Evolutionary conservation across 2,113 vertebrate species (phyloP), one percentile per base, ranked within the genome.

Genomic region (Phaethornis superciliosus): DNA sequence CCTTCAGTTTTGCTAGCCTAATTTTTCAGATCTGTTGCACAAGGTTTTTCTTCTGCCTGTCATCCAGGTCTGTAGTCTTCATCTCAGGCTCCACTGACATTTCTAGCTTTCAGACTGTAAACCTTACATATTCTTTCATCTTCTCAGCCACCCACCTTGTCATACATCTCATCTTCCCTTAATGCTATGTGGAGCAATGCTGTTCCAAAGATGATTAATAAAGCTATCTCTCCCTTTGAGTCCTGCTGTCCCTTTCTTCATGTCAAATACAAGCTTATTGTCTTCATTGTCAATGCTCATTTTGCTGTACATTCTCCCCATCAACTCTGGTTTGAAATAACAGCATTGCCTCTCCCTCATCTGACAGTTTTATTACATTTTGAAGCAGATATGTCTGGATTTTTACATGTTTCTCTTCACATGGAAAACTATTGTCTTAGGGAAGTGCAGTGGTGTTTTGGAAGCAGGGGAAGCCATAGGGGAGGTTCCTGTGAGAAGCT

Each of bases 331-430:
- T 47, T 92, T 74, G 37, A 86, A 90, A 77, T 18, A 84, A 33
- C 33, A 86, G 5, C 22, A 51, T 24, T 88, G 55, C 32, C 3
- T 1, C 9, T 14, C 14, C 40, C 42, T 6, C 6, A 4, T 75
- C 15, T 85, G 58, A 70, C 79, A 91, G 24, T 58, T 82, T 94
- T 35, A 70, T 72, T 91, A 55, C 26, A 52, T 90, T 95, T 88
- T 88, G 46, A 42, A 92, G 64, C 32, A 78, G 28, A 46, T 15
- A 27, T 7, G 84, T 37, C 40, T 76, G 49, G 14, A 26, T 74
- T 70, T 77, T 51, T 54, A 20, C 17, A 24, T 52, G 16, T 81
- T 88, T 83, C 18, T 68, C 14, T 37, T 37, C 37, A 37, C 37
- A 37, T 37, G 37, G 37, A 37, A 37, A 37, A 37, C 37, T 37